Base-by-base conservation (phyloP, 2,888 invertebrate genomes). In the Hydriomena furcata region DNA sequence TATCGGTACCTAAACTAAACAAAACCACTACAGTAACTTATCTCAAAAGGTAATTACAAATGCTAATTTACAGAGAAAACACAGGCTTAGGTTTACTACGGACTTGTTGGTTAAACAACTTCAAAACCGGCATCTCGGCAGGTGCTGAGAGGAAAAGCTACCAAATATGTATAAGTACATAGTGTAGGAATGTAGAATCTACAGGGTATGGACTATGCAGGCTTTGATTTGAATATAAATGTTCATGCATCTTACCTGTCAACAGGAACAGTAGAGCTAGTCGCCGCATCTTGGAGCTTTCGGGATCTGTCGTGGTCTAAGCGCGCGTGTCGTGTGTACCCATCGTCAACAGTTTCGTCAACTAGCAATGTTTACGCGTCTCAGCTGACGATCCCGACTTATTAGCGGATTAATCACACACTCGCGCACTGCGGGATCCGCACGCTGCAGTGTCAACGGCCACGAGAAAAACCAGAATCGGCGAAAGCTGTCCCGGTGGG, bases 381-480 rank as follows among this genome's bases (percentile, higher is more conserved):
- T 84, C 90, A 89, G 89, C 89, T 89, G 89, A 84, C 71, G 77
- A 74, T 68, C 66, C 71, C 72, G 75, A 74, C 72, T 75, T 74
- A 73, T 77, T 81, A 75, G 87, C 87, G 81, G 86, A 89, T 86
- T 82, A 84, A 84, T 73, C 85, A 88, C 85, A 86, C 88, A 89
- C 89, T 85, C 87, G 83, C 86, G 82, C 88, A 88, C 88, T 87
- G 87, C 89, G 85, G 86, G 82, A 80, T 82, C 85, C 81, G 86
- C 82, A 82, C 86, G 86, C 84, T 85, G 86, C 87, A 88, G 84
- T 86, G 88, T 87, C 89, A 88, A 86, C 87, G 86, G 81, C 84
- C 84, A 88, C 84, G 75, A 80, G 81, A 83, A 86, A 85, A 87
- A 85, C 84, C 82, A 71, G 85, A 76, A 79, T 75, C 65, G 71